Conservation (phyloP, 2,888 invertebrate species). For the Drosophila meridionalis region DNA sequence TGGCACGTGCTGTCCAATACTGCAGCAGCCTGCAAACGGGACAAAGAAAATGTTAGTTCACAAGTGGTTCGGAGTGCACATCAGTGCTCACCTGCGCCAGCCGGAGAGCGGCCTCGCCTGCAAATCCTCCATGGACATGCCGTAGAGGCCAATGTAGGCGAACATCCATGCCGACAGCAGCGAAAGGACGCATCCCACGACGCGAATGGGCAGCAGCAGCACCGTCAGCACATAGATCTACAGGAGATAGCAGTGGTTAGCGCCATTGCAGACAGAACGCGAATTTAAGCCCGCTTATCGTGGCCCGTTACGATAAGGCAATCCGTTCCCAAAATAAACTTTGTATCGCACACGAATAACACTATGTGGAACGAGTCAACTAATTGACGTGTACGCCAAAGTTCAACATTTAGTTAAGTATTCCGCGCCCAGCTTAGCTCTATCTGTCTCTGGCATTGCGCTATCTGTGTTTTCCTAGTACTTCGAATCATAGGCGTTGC, state of each 20-base stretch:
- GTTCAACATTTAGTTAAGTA: constrained; percentile 8
- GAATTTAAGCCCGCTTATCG: constrained; percentile 19
- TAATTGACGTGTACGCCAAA: constrained; percentile 12
- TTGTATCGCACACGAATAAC: neutral
- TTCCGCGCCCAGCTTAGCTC: neutral
- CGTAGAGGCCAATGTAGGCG: constrained; percentile 92
- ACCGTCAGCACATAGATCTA: constrained; percentile 95
- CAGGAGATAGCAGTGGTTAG: constrained; percentile 84
- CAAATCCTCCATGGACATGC: constrained; percentile 92
- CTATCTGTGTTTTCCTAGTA: neutral
- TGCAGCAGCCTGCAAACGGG: constrained; percentile 87
- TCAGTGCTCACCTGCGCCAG: constrained; percentile 92
- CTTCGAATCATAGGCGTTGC: neutral
- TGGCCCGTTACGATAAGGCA: constrained; percentile 13
- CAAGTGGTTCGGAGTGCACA: no score
- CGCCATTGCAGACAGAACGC: neutral
- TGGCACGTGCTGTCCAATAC: constrained; percentile 88
- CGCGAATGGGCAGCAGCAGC: constrained; percentile 92
- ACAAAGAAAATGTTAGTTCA: no score
- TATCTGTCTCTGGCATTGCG: neutral
- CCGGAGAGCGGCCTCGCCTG: constrained; percentile 92
- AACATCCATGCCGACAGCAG: constrained; percentile 93
- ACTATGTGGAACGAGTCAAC: neutral
- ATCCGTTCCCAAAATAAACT: constrained; percentile 17
- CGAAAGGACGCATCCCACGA: constrained; percentile 90